Base-by-base conservation (phyloP, 1,140 invertebrate species). In the Delia radicum region DNA sequence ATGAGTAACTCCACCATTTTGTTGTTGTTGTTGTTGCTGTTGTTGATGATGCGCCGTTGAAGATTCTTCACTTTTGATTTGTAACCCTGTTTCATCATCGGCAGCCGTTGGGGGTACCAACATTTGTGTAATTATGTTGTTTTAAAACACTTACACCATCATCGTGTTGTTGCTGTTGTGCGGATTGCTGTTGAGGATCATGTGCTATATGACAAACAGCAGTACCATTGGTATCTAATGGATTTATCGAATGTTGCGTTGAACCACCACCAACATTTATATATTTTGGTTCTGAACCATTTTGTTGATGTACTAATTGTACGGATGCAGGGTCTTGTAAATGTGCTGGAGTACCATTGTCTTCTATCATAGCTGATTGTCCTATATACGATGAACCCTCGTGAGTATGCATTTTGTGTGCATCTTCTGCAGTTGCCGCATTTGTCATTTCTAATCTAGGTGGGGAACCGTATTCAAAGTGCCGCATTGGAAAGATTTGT, bases 391-490 rank as follows among this genome's bases (percentile, higher is more conserved):
- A 69, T 13, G 48, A 61, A n/a, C 33, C 73, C 55, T 79, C 79
- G 26, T 76, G 74, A 13, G 67, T 74, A 29, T 75, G 69, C 15
- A 77, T 42, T 76, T 76, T 75, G 10, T 78, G 72, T 15, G 69
- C 75, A 28, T 80, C 79, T 31, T 81, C 78, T 0, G 73, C 77
- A 8, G 78, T 80, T 13, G 76, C 77, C 2, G 37, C 26, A 8
- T 78, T 79, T n/a, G 77, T 76, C 78, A 83, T 85, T 28, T 86
- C 83, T 28, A 85, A 74, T 37, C 85, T 79, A 7, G 82, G 81
- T 13, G 85, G 85, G 76, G 83, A 85, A 24, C 85, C 84, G 74
- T 86, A 86, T 33, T 86, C 85, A 48, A 82, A 86, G 61, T 85
- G 83, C 0, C 85, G 80, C 80, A 86, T 83, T 48, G 85, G 81